These are phyloP conservation scores for Agrochola lychnidis DNA, from an alignment of 2,888 invertebrate genomes.

Conservation along the genomic window DNA sequence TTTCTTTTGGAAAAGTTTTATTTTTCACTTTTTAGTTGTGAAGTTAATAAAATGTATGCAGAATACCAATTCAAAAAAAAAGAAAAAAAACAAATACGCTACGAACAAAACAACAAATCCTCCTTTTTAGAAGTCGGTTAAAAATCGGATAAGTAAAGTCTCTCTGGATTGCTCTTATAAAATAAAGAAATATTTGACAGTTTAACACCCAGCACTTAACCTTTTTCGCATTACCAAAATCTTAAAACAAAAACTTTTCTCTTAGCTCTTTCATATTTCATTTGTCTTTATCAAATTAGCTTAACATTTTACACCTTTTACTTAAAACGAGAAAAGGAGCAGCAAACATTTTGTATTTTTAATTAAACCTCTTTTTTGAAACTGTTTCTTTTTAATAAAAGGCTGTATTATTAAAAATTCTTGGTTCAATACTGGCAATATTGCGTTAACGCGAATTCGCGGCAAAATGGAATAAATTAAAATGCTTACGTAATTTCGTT, in stretches of 20 bases:
- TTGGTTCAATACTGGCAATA: conserved; percentile 57
- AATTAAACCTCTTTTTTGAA: conserved; percentile 50
- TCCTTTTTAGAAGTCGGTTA: no score
- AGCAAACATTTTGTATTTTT: conserved; percentile 53
- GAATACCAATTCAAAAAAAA: no score
- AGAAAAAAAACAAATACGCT: no score
- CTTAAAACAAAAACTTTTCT: conserved; percentile 22
- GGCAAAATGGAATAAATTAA: conserved; percentile 62
- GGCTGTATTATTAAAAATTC: conserved; percentile 57
- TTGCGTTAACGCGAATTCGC: conserved; percentile 55
- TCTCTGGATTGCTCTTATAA: background rate
- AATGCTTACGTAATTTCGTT: conserved; percentile 62
- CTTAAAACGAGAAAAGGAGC: conserved; percentile 33
- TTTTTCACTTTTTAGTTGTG: no score
- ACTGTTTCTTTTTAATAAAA: conserved; percentile 52
- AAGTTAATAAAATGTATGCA: no score
- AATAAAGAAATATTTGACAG: conserved; percentile 17
- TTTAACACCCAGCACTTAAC: conserved; percentile 15
- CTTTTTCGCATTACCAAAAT: conserved; percentile 30
- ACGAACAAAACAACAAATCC: no score
- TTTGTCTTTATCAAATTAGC: conserved; percentile 48
- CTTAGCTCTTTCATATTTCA: conserved; percentile 37
- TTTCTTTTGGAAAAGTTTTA: no score
- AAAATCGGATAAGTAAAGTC: background rate
- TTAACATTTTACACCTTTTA: conserved; percentile 33